Percentiles rank a stretch among this genome's conserved stretches.
phyloP scores from a whole-genome alignment of 2,888 invertebrate genomes.

The Cenopis cana region DNA sequence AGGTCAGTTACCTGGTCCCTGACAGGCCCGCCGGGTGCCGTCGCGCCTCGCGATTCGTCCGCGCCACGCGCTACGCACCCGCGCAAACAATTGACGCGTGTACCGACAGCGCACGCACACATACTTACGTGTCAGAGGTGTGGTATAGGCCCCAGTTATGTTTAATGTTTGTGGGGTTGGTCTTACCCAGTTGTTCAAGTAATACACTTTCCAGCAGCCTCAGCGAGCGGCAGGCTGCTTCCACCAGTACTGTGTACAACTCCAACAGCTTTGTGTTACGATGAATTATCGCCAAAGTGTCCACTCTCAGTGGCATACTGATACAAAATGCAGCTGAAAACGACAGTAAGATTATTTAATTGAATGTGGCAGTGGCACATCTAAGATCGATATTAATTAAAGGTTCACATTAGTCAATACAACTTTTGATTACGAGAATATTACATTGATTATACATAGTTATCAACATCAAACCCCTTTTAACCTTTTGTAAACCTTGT shows the following conservation, averaged over 20 bases:
- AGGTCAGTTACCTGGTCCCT: no score
- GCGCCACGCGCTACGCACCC: no score
- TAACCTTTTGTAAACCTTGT: background rate
- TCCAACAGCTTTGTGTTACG: conserved; percentile 86
- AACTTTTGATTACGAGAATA: background rate
- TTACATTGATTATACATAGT: background rate
- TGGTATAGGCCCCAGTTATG: no score
- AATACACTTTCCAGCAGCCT: conserved; percentile 87
- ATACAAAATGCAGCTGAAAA: conserved; percentile 79
- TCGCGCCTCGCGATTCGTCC: no score
- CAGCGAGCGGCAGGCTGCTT: conserved; percentile 89
- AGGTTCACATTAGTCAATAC: background rate
- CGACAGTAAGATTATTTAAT: conserved; percentile 33
- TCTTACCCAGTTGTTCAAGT: conserved; percentile 83
- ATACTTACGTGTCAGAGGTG: no score
- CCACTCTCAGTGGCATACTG: conserved; percentile 87
- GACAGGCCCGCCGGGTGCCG: no score
- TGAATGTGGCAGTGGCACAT: no score
- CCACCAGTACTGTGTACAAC: conserved; percentile 90
- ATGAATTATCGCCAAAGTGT: conserved; percentile 89
- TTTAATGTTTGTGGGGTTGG: background rate
- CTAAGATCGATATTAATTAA: no score
- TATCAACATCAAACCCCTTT: background rate
- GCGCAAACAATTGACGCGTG: no score
- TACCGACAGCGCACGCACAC: no score